phyloP scores from a whole-genome alignment of 2,113 vertebrate species.

The Xenopus tropicalis region DNA sequence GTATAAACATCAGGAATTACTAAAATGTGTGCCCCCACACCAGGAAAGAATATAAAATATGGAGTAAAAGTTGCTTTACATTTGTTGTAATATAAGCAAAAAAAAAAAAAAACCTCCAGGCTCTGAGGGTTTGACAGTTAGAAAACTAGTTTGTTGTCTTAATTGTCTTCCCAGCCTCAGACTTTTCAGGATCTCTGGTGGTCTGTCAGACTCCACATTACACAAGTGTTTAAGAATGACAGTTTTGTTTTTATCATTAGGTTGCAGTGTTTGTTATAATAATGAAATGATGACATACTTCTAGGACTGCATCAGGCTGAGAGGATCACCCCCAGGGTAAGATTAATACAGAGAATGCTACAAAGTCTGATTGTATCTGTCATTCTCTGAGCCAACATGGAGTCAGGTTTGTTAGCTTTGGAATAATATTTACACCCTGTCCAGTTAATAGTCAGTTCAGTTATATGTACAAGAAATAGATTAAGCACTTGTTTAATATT shows the following conservation, averaged over 20 bases:
- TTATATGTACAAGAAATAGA: neutral
- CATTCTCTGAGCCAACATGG: neutral
- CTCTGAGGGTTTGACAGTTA: no score
- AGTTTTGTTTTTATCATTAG: neutral
- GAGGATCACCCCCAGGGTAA: neutral
- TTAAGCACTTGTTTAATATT: neutral
- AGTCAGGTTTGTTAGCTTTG: neutral
- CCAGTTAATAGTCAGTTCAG: neutral
- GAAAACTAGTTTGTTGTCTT: no score
- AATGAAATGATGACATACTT: neutral
- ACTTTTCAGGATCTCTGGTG: no score
- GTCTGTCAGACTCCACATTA: neutral
- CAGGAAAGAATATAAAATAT: no score
- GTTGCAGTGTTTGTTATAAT: neutral
- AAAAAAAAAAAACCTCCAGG: no score
- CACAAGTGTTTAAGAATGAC: neutral
- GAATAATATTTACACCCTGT: conserved; percentile 1
- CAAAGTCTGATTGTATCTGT: neutral
- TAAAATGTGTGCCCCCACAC: no score
- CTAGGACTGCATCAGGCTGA: neutral
- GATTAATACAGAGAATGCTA: neutral
- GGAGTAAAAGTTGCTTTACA: no score
- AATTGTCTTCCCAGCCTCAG: no score
- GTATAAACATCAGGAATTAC: no score
- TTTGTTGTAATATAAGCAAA: no score